Conservation (phyloP, 2,113 vertebrate genomes). For the Suncus etruscus region DNA sequence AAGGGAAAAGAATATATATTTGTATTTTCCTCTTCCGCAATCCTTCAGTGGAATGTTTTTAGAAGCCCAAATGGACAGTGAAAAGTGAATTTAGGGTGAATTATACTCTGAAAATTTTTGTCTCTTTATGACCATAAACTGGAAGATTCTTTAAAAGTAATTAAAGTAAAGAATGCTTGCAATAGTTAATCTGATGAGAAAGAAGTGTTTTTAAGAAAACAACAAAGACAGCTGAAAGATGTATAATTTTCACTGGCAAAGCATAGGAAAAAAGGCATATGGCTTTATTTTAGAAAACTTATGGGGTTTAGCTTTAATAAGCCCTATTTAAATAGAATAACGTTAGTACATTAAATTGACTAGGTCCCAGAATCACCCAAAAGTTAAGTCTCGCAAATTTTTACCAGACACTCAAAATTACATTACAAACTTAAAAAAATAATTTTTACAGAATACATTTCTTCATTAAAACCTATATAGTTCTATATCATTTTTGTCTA, state of each 20-base stretch:
- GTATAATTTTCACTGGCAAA: constrained; percentile 63
- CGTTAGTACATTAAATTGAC: constrained; percentile 61
- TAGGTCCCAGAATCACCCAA: constrained; percentile 60
- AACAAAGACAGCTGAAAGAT: constrained; percentile 48
- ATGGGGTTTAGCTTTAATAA: constrained; percentile 69
- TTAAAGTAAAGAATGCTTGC: constrained; percentile 74
- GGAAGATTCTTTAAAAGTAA: constrained; percentile 62
- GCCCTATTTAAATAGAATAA: constrained; percentile 73
- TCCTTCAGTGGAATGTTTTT: constrained; percentile 65
- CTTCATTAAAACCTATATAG: constrained; percentile 78
- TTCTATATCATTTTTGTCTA: constrained; percentile 84
- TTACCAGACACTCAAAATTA: constrained; percentile 69
- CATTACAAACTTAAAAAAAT: constrained; percentile 77
- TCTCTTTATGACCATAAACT: constrained; percentile 69
- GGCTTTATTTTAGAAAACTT: constrained; percentile 76
- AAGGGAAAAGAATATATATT: constrained; percentile 45
- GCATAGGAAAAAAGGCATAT: constrained; percentile 52
- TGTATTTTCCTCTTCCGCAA: constrained; percentile 70
- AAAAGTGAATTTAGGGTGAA: constrained; percentile 78
- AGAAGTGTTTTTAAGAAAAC: constrained; percentile 67
- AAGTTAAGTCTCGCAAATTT: constrained; percentile 46
- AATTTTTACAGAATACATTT: constrained; percentile 75
- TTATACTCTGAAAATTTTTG: constrained; percentile 64
- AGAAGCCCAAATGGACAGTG: constrained; percentile 65
- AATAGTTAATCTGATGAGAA: constrained; percentile 71